Conservation (phyloP, 1,140 invertebrate species). For the Drosophila sucinea region DNA sequence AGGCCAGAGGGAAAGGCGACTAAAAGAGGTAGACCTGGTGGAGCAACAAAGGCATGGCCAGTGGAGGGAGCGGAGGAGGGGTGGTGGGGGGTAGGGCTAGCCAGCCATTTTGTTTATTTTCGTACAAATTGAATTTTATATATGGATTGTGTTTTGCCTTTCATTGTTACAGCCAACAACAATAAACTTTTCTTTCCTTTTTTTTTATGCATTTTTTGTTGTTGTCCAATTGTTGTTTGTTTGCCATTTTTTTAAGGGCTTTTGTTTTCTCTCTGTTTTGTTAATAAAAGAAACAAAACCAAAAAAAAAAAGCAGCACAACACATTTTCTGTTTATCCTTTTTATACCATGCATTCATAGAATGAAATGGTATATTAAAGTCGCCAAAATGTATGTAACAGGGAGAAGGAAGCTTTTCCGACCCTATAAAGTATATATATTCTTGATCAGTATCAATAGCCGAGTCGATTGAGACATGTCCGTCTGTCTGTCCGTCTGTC, state of each 20-base stretch:
- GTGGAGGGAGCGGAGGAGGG: not conserved
- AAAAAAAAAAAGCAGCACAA: not conserved
- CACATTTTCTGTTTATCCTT: slow-evolving; percentile 61
- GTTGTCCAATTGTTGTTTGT: slow-evolving; percentile 66
- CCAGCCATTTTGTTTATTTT: slow-evolving; percentile 72
- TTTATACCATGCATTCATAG: too few relatives aligned
- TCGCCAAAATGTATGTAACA: too few relatives aligned
- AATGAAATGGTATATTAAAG: too few relatives aligned
- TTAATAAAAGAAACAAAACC: slow-evolving; percentile 43
- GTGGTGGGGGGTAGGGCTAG: not conserved
- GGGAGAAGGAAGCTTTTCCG: too few relatives aligned
- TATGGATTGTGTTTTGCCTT: slow-evolving; percentile 28
- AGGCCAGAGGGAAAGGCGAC: not conserved
- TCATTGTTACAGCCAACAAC: slow-evolving; percentile 48
- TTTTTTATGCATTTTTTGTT: slow-evolving; percentile 43
- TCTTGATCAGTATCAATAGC: too few relatives aligned
- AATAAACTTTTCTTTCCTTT: slow-evolving; percentile 7
- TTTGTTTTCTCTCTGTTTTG: slow-evolving; percentile 39
- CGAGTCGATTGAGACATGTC: too few relatives aligned
- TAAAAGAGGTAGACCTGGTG: slow-evolving; percentile 8
- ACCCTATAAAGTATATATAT: too few relatives aligned
- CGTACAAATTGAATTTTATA: slow-evolving; percentile 61
- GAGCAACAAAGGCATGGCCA: not conserved
- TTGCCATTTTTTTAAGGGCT: slow-evolving; percentile 50
- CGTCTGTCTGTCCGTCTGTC: too few relatives aligned